Evolutionary conservation across 2,797 vertebrate species (phyloP).

Genomic region (Diglossa cyanea): DNA sequence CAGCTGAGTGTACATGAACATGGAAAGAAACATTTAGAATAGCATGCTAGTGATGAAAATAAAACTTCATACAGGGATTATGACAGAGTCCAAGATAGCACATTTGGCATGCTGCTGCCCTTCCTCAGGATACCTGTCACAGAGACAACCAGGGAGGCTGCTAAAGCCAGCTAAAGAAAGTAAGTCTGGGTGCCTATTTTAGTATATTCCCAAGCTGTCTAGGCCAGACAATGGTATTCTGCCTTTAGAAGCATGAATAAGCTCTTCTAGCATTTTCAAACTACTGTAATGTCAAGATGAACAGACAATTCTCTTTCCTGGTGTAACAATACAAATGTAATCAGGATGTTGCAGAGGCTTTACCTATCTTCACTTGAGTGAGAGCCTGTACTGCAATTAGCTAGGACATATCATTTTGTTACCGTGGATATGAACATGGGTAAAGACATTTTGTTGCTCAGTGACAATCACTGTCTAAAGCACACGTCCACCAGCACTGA

Average conservation of each 20-base stretch:
- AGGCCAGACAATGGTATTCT: not conserved
- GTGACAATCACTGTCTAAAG: not conserved
- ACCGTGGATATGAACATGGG: rapidly evolving
- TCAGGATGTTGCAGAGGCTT: not conserved
- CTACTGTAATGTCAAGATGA: not conserved
- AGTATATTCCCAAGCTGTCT: not conserved
- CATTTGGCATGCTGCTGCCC: not conserved
- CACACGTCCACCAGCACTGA: not conserved
- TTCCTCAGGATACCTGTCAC: not conserved
- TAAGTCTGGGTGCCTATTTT: not conserved
- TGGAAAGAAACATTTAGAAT: not conserved
- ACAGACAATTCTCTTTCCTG: not conserved
- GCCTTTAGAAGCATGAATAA: not conserved
- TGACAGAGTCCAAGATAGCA: not conserved
- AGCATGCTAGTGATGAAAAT: not conserved
- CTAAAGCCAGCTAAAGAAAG: not conserved
- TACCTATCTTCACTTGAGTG: not conserved
- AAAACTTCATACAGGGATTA: not conserved
- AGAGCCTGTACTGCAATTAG: not conserved
- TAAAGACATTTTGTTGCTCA: not conserved
- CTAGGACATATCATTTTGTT: not conserved
- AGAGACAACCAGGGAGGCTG: not conserved
- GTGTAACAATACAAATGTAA: not conserved
- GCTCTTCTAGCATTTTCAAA: not conserved
- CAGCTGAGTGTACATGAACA: not conserved